A percentile compares a stretch with the other conserved stretches of the same genome.
These are phyloP conservation scores for Sebastes goodei DNA, from an alignment of 2,797 vertebrate genomes.

Conservation along the genomic window DNA sequence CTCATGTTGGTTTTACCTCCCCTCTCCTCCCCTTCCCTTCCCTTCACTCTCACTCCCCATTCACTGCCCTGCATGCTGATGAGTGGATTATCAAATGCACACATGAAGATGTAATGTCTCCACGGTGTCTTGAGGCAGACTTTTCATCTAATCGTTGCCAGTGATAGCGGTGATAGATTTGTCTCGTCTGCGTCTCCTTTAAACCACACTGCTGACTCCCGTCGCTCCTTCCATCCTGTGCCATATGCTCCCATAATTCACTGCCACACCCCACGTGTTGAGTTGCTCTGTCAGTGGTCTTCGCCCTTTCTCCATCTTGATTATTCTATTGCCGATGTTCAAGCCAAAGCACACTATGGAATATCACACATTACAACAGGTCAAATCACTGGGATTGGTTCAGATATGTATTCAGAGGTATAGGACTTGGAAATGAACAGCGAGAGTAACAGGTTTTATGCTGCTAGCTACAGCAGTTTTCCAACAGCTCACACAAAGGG, in stretches of 20 bases:
- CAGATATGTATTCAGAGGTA: background rate
- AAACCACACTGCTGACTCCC: slow-evolving; percentile 41
- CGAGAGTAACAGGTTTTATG: background rate
- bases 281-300: slow-evolving; percentile 29
- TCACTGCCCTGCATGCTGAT: slow-evolving; percentile 41
- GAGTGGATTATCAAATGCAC: slow-evolving; percentile 31
- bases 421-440: background rate
- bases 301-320: slow-evolving; percentile 7
- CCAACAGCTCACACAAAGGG: slow-evolving; percentile 38
- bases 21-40: background rate
- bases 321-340: background rate
- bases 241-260: slow-evolving; percentile 69
- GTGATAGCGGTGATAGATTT: background rate
- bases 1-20: background rate
- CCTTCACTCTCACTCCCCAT: slow-evolving; percentile 11
- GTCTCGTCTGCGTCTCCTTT: slow-evolving; percentile 39
- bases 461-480: slow-evolving; percentile 35
- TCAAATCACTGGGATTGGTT: background rate
- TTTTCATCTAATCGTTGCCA: background rate
- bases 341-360: background rate
- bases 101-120: slow-evolving; percentile 11
- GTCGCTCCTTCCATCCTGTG: slow-evolving; percentile 43
- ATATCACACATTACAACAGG: background rate
- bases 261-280: slow-evolving; percentile 55
- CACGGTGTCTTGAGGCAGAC: background rate